Base-by-base conservation (phyloP, 2,888 invertebrate species). In the Mythimna pallens region DNA sequence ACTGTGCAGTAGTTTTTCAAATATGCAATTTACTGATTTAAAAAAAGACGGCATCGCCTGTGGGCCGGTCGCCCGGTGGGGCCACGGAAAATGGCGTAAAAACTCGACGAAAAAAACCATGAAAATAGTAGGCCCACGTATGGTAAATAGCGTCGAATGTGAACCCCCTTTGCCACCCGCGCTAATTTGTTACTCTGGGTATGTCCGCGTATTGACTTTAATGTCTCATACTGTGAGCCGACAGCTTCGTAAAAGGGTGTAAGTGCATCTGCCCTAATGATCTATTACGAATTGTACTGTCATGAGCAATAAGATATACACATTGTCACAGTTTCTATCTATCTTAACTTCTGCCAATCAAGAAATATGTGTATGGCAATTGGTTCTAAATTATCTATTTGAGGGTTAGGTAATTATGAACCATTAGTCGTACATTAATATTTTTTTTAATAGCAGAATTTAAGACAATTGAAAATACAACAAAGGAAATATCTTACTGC, bases 11-110 rank as follows among this genome's bases (percentile, higher is more conserved):
- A 95, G 95, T 95, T 95, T 95, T 95, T 95, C 94, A 95, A 94
- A 96, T 96, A 95, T 95, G 95, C 95, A 95, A 95, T 95, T 96
- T 95, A 94, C 94, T 94, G 95, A 95, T 95, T 95, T 93, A 92
- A 93, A 94, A 94, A 94, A 94, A 93, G 90, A 92, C 93, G 83
- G 86, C 86, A 84, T 78, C 71, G 72, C 70, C 73, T 71, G 89
- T 86, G 89, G 89, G 88, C 89, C 89, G 91, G 90, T 89, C 93
- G 88, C 91, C 90, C 92, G 89, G 86, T 92, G 93, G 93, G 85
- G 90, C 89, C 90, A 90, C 89, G 92, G 93, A 93, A 94, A 94
- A 94, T 92, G 93, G 93, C 91, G 92, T 88, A 93, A 92, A 93
- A 94, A 94, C 90, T 87, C 87, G 90, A 93, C 87, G 86, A 92